These are phyloP conservation scores for Chrysomallon squamiferum DNA, from an alignment of 1,140 invertebrate genomes.

Conservation along the genomic window DNA sequence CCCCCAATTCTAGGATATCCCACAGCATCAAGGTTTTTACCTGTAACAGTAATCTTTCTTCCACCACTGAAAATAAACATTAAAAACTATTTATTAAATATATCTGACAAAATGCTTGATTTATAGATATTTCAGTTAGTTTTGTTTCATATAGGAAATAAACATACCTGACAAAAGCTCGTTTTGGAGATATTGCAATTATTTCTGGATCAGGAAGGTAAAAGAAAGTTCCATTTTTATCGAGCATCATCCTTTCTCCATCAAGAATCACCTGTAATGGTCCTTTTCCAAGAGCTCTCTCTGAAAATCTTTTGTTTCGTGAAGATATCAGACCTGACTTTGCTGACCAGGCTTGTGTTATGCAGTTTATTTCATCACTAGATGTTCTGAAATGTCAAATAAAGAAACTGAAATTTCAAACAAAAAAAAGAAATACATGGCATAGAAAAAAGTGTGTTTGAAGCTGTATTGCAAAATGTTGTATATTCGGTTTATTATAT, in stretches of 20 bases:
- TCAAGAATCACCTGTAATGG: conserved; percentile 25
- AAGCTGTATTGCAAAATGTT: no score
- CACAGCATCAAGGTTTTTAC: background rate
- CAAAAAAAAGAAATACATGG: no score
- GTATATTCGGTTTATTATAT: no score
- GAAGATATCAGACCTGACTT: background rate
- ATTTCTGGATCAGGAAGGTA: conserved; percentile 26
- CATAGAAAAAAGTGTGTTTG: no score
- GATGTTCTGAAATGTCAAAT: conserved; percentile 8
- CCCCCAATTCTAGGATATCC: background rate
- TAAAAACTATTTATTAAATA: no score
- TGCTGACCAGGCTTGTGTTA: background rate
- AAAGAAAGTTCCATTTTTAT: conserved; percentile 8
- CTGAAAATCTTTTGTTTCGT: background rate
- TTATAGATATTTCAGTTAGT: no score
- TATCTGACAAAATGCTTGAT: no score
- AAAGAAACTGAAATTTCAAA: no score
- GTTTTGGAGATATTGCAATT: conserved; percentile 8
- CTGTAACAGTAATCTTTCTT: background rate
- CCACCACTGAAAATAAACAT: background rate
- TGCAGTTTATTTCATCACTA: conserved; percentile 10
- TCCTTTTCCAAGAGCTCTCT: conserved; percentile 1
- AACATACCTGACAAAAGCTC: conserved; percentile 22
- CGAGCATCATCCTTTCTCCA: conserved; percentile 4
- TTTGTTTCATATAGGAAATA: no score